Evolutionary conservation across 2,113 vertebrate species (phyloP).

Genomic region (Pavo muticus): DNA sequence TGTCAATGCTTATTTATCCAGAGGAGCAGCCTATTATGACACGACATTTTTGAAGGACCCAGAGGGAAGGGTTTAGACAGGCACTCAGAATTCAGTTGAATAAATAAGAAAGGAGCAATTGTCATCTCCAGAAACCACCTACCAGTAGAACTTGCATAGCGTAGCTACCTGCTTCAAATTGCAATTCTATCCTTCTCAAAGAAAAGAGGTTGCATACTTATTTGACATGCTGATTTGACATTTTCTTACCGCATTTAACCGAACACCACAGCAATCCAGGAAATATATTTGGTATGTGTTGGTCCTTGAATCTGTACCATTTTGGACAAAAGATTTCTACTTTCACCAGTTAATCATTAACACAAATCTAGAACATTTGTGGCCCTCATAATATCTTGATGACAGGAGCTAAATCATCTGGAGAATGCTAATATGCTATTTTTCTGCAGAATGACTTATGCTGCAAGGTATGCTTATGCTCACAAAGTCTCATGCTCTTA

Average conservation of each 20-base stretch:
- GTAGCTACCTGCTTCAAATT: neutral
- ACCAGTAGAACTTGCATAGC: neutral
- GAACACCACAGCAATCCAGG: neutral
- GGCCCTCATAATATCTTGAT: neutral
- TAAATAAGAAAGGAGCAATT: neutral
- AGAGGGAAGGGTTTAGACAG: slow-evolving; percentile 29
- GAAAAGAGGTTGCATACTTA: neutral
- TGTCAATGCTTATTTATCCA: slow-evolving; percentile 44
- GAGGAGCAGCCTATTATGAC: slow-evolving; percentile 26
- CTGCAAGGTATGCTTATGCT: neutral
- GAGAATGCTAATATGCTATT: neutral
- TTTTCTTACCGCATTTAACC: slow-evolving; percentile 10
- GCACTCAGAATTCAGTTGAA: neutral
- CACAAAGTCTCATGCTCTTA: neutral
- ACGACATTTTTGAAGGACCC: slow-evolving; percentile 11
- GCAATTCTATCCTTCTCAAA: neutral
- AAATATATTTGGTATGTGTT: neutral
- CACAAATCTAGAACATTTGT: neutral
- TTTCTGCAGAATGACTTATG: neutral
- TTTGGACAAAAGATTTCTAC: neutral
- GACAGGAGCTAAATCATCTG: neutral
- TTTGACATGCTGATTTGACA: neutral
- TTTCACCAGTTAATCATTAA: neutral
- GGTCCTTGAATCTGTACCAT: neutral
- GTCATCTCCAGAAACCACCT: slow-evolving; percentile 4